phyloP scores from a whole-genome alignment of 2,113 vertebrate genomes.

The Zeus faber region DNA sequence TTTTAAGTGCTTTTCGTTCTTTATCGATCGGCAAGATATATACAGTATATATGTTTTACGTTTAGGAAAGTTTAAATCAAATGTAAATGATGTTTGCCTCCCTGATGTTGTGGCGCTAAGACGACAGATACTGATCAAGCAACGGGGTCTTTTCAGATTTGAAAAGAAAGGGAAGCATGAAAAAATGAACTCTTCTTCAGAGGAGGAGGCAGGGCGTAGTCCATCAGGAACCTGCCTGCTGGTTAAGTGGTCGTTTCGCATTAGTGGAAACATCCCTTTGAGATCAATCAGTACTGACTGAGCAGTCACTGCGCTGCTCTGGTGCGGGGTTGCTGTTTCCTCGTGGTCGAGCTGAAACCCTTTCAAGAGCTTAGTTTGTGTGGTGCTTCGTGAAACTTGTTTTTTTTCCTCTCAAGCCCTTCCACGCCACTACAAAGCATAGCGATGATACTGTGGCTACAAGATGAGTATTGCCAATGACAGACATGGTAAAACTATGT shows the following conservation, averaged over 20 bases:
- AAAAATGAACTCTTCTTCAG: not conserved
- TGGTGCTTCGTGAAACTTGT: slow-evolving; percentile 18
- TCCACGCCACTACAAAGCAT: slow-evolving; percentile 38
- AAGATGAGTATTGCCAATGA: slow-evolving; percentile 36
- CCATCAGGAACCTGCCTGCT: not conserved
- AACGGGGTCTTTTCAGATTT: too few relatives aligned
- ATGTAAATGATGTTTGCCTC: too few relatives aligned
- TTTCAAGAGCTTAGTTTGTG: slow-evolving; percentile 38
- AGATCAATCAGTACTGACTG: slow-evolving; percentile 13
- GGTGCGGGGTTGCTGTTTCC: slow-evolving; percentile 12
- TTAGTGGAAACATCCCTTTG: slow-evolving; percentile 20
- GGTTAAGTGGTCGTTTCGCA: slow-evolving; percentile 2
- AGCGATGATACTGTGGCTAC: slow-evolving; percentile 28
- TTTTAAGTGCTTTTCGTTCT: not conserved
- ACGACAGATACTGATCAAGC: too few relatives aligned
- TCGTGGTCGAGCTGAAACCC: slow-evolving; percentile 42
- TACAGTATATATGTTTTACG: not conserved
- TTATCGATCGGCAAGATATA: not conserved
- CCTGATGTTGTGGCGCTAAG: too few relatives aligned
- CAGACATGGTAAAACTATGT: slow-evolving; percentile 24
- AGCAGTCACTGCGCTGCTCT: slow-evolving; percentile 2
- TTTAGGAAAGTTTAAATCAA: too few relatives aligned
- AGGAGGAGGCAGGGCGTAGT: not conserved
- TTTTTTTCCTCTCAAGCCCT: slow-evolving; percentile 20
- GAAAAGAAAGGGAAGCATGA: not conserved